Evolutionary conservation across 2,113 vertebrate genomes (phyloP).

Genomic region (Lepidothrix coronata): DNA sequence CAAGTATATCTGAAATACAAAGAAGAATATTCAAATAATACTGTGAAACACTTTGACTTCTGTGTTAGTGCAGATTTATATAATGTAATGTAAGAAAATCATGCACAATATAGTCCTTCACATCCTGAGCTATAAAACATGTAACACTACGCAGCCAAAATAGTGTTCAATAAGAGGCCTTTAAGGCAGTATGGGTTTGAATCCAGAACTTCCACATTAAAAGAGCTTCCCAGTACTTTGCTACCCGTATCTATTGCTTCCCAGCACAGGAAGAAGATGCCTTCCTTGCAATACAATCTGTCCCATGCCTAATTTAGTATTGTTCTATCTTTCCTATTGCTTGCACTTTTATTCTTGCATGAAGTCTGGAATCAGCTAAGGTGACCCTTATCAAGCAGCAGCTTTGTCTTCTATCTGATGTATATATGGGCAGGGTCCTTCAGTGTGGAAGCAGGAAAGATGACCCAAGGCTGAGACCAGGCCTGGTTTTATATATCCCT

Average conservation of each 20-base stretch:
- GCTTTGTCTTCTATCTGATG: not conserved
- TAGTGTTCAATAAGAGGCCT: accelerated
- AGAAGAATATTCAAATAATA: not conserved
- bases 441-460: not conserved
- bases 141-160: not conserved
- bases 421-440: not conserved
- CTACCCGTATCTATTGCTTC: not conserved
- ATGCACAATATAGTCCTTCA: not conserved
- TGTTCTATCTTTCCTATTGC: not conserved
- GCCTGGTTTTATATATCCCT: not conserved
- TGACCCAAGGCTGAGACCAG: not conserved
- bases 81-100: not conserved
- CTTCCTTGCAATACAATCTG: not conserved
- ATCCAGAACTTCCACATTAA: not conserved
- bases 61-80: not conserved
- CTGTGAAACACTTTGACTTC: not conserved
- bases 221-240: not conserved
- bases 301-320: not conserved
- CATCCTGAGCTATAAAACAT: not conserved
- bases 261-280: not conserved
- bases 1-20: not conserved
- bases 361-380: not conserved
- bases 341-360: not conserved
- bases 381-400: not conserved
- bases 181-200: not conserved